Conservation (phyloP, 2,797 vertebrate species). For the Aulostomus chinensis region DNA sequence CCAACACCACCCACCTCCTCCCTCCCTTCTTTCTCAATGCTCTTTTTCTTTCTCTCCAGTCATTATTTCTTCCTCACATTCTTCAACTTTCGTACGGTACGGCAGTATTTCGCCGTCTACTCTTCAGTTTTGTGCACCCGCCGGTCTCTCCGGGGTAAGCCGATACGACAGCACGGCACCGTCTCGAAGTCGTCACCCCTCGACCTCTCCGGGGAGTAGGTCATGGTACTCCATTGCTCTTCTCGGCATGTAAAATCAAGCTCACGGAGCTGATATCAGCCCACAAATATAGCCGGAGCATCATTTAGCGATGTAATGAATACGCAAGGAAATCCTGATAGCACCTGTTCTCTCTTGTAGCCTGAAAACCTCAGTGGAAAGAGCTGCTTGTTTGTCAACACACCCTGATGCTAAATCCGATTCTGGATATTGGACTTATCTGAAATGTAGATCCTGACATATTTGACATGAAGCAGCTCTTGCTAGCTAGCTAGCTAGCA, state of each 20-base stretch:
- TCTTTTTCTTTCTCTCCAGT: constrained; percentile 9
- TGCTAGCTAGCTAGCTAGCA: too few species aligned
- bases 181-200: constrained; percentile 22
- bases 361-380: constrained; percentile 68
- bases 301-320: constrained; percentile 79
- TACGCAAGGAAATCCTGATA: constrained; percentile 70
- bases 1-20: constrained; percentile 10
- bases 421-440: constrained; percentile 47
- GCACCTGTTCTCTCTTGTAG: constrained; percentile 72
- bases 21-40: not conserved
- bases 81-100: too few species aligned
- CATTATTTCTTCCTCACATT: too few species aligned
- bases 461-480: too few species aligned
- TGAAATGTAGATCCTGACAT: too few species aligned
- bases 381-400: constrained; percentile 77
- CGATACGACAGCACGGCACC: too few species aligned
- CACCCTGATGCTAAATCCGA: constrained; percentile 58
- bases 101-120: too few species aligned
- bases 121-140: too few species aligned
- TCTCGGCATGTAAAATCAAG: constrained; percentile 62
- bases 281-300: constrained; percentile 77
- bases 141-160: too few species aligned
- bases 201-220: constrained; percentile 41
- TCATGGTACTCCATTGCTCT: constrained; percentile 62
- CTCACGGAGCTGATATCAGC: constrained; percentile 81